A percentile compares a stretch with the other conserved stretches of the same genome.
Conservation (phyloP, 2,113 vertebrate genomes). For the Crotalus viridis region DNA sequence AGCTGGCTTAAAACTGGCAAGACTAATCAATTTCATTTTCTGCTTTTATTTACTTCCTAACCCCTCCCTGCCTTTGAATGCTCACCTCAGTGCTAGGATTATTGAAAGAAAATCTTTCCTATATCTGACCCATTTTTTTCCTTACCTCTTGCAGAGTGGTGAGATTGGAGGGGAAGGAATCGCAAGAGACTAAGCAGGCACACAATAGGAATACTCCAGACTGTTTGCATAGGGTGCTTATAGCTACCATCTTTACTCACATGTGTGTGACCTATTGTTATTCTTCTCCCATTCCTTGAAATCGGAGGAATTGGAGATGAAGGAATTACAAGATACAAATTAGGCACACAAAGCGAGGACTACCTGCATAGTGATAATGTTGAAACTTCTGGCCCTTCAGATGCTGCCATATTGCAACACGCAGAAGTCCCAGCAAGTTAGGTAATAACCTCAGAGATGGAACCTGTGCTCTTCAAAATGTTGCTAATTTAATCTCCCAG, state of each 20-base stretch:
- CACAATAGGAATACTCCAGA: neutral
- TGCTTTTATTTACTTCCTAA: neutral
- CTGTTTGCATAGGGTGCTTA: neutral
- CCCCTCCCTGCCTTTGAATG: neutral
- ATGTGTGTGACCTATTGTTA: neutral
- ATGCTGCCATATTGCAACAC: neutral
- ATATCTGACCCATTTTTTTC: neutral
- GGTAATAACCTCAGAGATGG: neutral
- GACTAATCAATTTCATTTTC: neutral
- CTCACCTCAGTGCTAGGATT: neutral
- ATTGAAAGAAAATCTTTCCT: neutral
- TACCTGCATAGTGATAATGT: neutral
- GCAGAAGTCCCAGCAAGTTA: neutral
- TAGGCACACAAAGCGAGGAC: neutral
- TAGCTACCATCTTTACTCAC: neutral
- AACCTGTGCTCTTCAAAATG: neutral
- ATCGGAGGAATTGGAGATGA: neutral
- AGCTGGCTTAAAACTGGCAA: neutral
- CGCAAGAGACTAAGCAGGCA: neutral
- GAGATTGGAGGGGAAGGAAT: neutral
- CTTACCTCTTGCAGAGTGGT: neutral
- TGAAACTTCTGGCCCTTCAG: neutral
- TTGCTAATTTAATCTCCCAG: neutral
- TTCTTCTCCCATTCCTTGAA: neutral
- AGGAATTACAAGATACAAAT: neutral